Evolutionary conservation across 2,113 vertebrate genomes (phyloP), one percentile per base, ranked within the genome.

Genomic region (Siniperca chuatsi): DNA sequence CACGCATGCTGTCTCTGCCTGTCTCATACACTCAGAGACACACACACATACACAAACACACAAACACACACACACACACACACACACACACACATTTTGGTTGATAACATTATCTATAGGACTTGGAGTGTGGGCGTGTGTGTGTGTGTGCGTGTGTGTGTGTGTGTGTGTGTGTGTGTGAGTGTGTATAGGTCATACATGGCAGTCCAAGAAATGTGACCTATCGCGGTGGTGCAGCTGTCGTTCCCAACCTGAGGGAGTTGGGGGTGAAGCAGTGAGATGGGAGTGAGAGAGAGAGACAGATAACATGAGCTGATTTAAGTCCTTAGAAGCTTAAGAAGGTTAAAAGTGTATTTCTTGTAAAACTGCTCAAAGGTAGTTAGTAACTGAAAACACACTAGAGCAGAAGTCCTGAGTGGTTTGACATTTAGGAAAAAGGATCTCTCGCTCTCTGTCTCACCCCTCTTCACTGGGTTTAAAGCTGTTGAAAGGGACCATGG

Each of bases 181-280:
- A 75, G 77, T 52, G 81, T 71, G 74, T 83, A 44, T 78, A 78
- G 78, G 91, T 92, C 83, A 80, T 75, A 85, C 85, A 82, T 83
- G 84, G 89, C 82, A 75, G 80, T 77, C 78, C 61, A 35, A 87
- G 92, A 93, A 92, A 92, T 94, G 89, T 92, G 92, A 94, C 87
- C 92, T 94, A 92, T 93, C 9, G 83, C 81, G 79, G 76, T 40
- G 50, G 76, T 82, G 89, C 95, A 95, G 95, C 95, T 96, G 95
- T 94, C 92, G 58, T 75, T 79, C 79, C 79, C 81, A 82, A 90
- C 89, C 91, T 91, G 88, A 83, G 79, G 58, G 83, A 88, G 67
- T 16, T 50, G 78, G 65, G 65, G 71, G 60, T 74, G 77, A 84
- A 42, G 78, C 81, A 67, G 75, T 62, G 75, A 82, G 67, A 62